Conservation (phyloP, 2,797 vertebrate genomes). For the Anableps anableps region DNA sequence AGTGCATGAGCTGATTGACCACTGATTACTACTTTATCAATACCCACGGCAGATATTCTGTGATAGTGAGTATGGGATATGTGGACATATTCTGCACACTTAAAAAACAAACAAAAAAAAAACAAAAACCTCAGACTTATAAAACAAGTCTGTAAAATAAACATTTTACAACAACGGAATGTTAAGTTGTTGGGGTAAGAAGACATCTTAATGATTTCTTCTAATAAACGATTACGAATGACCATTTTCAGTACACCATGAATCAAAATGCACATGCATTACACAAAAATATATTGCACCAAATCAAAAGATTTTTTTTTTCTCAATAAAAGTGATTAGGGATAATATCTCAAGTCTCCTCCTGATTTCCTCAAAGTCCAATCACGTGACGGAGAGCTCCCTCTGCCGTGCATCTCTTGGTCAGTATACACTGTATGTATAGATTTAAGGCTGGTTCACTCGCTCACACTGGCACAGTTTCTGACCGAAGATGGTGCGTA, state of each 20-base stretch:
- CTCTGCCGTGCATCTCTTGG: constrained; percentile 71
- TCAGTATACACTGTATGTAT: constrained; percentile 61
- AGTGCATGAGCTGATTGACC: constrained; percentile 29
- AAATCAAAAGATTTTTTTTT: constrained; percentile 79
- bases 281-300: constrained; percentile 96
- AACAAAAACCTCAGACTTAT: constrained; percentile 89
- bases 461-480: constrained; percentile 90
- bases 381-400: constrained; percentile 61
- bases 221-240: constrained; percentile 77
- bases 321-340: constrained; percentile 78
- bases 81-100: constrained; percentile 53
- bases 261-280: constrained; percentile 92
- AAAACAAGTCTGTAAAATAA: constrained; percentile 99
- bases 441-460: constrained; percentile 93
- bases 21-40: constrained; percentile 10
- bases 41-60: constrained; percentile 39
- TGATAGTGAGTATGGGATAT: constrained; percentile 30
- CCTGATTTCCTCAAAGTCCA: constrained; percentile 60
- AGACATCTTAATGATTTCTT: constrained; percentile 75
- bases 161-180: constrained; percentile 88
- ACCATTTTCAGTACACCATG: constrained; percentile 84
- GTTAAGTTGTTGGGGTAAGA: constrained; percentile 83
- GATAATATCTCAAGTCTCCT: constrained; percentile 60
- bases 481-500: constrained; percentile 78
- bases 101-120: constrained; percentile 47